Evolutionary conservation across 2,113 vertebrate genomes (phyloP).

Genomic region (Galeopterus variegatus): DNA sequence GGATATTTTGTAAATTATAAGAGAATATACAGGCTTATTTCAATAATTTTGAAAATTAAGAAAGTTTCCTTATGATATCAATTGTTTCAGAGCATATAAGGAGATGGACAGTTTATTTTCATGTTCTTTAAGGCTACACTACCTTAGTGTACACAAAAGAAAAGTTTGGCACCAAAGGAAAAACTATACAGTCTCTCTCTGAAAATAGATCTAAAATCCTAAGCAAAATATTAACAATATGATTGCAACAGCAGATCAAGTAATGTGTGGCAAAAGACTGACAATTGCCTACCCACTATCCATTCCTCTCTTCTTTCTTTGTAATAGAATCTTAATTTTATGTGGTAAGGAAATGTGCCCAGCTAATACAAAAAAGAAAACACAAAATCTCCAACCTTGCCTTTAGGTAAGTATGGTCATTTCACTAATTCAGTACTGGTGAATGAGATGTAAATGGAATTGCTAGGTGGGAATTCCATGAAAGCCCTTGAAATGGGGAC

Average conservation of each 20-base stretch:
- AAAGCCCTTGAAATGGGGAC: background rate
- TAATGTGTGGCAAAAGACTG: background rate
- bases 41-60: conserved; percentile 48
- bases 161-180: background rate
- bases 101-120: background rate
- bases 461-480: background rate
- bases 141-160: background rate
- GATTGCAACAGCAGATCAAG: background rate
- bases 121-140: background rate
- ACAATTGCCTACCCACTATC: background rate
- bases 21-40: background rate
- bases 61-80: background rate
- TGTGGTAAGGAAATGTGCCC: background rate
- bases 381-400: background rate
- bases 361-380: background rate
- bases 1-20: background rate
- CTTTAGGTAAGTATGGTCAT: background rate
- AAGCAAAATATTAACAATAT: background rate
- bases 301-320: background rate
- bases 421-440: background rate
- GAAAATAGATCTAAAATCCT: background rate
- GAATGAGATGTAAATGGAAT: background rate
- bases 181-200: background rate
- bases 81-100: background rate
- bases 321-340: conserved; percentile 3